Percentiles rank a stretch among this genome's conserved stretches.
phyloP scores from a whole-genome alignment of 2,888 invertebrate species.

The Hypsopygia costalis region DNA sequence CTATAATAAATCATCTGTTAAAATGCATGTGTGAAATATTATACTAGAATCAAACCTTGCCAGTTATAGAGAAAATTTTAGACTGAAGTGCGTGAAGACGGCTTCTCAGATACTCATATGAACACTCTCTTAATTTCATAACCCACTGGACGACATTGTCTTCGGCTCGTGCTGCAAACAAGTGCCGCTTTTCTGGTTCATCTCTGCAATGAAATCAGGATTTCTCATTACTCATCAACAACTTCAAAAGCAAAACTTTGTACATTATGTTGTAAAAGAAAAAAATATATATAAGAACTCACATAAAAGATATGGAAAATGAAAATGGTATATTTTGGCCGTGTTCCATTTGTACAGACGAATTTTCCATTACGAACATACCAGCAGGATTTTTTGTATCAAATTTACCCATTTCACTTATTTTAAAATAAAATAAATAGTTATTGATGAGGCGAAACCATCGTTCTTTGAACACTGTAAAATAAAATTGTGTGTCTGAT shows the following conservation, averaged over 20 bases:
- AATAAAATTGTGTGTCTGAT: slow-evolving; percentile 9
- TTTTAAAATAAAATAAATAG: slow-evolving; percentile 88
- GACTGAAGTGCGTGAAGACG: slow-evolving; percentile 83
- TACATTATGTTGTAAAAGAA: too few relatives aligned
- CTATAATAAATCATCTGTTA: too few relatives aligned
- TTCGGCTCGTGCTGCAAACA: slow-evolving; percentile 86
- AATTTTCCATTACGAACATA: slow-evolving; percentile 87
- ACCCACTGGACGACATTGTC: slow-evolving; percentile 87
- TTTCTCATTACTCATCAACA: not conserved
- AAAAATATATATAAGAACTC: slow-evolving; percentile 32
- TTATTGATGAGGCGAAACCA: slow-evolving; percentile 89
- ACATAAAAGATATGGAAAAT: slow-evolving; percentile 86
- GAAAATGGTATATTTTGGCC: slow-evolving; percentile 85
- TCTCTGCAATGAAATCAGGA: slow-evolving; percentile 42
- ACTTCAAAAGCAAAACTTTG: too few relatives aligned
- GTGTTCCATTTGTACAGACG: slow-evolving; percentile 84
- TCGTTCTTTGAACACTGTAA: slow-evolving; percentile 86
- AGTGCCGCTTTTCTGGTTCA: slow-evolving; percentile 84
- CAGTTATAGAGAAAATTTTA: slow-evolving; percentile 84
- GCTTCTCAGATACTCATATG: slow-evolving; percentile 86
- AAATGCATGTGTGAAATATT: slow-evolving; percentile 4
- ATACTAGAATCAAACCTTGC: slow-evolving; percentile 69
- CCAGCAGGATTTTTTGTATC: slow-evolving; percentile 84
- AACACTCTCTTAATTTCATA: slow-evolving; percentile 82
- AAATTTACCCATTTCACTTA: slow-evolving; percentile 84